phyloP scores from a whole-genome alignment of 2,113 vertebrate genomes.

The Chaetorhynchus papuensis region DNA sequence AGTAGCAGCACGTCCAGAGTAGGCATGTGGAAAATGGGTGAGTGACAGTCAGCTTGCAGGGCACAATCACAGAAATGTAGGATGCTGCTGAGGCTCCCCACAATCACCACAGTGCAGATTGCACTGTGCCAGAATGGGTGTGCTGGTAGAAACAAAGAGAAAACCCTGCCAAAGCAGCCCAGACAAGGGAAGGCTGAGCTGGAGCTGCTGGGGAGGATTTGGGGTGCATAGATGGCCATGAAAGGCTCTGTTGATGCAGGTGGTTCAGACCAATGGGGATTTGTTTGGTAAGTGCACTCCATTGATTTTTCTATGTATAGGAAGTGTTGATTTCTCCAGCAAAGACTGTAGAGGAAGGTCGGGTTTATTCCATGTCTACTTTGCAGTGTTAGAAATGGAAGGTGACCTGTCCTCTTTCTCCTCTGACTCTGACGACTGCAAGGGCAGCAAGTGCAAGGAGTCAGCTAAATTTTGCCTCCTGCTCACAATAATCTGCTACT shows the following conservation, averaged over 20 bases:
- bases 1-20: neutral
- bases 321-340: neutral
- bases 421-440: neutral
- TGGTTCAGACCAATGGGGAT: neutral
- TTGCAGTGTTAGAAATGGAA: neutral
- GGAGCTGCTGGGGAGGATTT: neutral
- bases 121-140: neutral
- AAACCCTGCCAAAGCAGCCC: accelerated
- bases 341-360: neutral
- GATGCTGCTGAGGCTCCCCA: neutral
- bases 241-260: neutral
- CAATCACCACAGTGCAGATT: neutral
- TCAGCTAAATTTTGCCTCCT: neutral
- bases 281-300: neutral
- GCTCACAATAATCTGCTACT: neutral
- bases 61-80: neutral
- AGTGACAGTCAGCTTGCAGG: neutral
- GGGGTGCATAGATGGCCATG: neutral
- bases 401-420: neutral
- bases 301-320: slow-evolving; percentile 26
- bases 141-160: neutral
- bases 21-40: accelerated
- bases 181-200: neutral
- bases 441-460: neutral
- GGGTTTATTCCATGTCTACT: neutral